Conservation (phyloP, 2,113 vertebrate species). For the Heterochromis multidens region DNA sequence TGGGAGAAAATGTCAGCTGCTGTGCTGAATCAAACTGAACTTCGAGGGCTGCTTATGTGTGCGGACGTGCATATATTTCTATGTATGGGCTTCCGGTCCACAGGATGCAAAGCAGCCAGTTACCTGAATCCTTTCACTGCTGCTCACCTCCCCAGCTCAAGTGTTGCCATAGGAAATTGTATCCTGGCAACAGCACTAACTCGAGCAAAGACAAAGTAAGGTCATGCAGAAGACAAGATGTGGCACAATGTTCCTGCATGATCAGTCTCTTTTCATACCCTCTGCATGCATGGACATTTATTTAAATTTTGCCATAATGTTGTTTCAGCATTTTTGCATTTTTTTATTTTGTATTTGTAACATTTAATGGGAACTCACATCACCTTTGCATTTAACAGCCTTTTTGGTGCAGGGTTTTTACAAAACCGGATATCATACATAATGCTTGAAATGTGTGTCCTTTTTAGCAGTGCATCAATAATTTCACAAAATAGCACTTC, state of each 20-base stretch:
- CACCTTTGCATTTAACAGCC: background rate
- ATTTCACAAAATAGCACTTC: conserved; percentile 1
- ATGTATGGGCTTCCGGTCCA: conserved; percentile 60
- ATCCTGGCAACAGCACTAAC: conserved; percentile 77
- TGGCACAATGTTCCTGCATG: conserved; percentile 1
- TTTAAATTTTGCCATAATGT: background rate
- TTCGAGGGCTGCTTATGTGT: background rate
- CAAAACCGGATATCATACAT: background rate
- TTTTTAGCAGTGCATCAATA: background rate
- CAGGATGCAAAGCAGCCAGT: conserved; percentile 37
- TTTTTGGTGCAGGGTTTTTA: background rate
- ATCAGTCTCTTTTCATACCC: conserved; percentile 21
- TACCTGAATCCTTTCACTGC: conserved; percentile 60
- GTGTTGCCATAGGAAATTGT: conserved; percentile 76
- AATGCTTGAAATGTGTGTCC: background rate
- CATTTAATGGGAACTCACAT: background rate
- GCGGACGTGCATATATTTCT: background rate
- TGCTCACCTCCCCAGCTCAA: conserved; percentile 61
- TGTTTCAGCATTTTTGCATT: background rate
- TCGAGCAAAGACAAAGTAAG: conserved; percentile 72
- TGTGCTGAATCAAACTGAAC: background rate
- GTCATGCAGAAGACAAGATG: conserved; percentile 56
- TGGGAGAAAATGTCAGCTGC: background rate
- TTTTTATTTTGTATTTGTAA: background rate
- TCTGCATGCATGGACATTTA: background rate